Evolutionary conservation across 2,113 vertebrate species (phyloP).

Genomic region (Brienomyrus longianalis): DNA sequence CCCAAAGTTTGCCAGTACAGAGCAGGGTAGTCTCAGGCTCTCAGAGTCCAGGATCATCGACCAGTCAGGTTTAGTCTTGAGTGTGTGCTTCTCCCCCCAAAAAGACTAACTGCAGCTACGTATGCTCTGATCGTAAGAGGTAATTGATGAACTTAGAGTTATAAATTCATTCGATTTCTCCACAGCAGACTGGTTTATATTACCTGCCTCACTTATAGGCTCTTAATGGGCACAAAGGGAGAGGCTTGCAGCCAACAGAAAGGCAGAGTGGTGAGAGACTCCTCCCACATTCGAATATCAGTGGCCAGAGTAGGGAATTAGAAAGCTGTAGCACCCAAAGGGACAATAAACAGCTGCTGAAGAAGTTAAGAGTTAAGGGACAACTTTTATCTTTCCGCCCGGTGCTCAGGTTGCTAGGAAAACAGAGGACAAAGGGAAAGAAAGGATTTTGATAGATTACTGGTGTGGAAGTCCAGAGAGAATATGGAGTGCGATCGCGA

Average conservation of each 20-base stretch:
- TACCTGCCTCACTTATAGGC: background rate
- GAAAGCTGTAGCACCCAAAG: background rate
- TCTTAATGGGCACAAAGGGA: background rate
- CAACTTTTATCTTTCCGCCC: background rate
- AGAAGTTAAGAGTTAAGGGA: background rate
- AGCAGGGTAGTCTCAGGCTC: background rate
- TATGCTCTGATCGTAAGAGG: background rate
- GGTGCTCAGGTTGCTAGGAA: background rate
- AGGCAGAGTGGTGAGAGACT: background rate
- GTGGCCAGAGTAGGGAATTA: background rate
- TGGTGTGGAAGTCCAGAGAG: background rate
- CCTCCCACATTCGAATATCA: background rate
- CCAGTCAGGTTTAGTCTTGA: background rate
- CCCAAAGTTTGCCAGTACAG: background rate
- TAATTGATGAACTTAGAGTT: background rate
- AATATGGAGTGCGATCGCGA: background rate
- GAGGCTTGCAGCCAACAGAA: background rate
- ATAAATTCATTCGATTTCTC: background rate
- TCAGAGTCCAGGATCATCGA: background rate
- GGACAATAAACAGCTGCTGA: background rate
- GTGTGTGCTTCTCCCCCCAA: background rate
- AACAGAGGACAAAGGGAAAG: background rate
- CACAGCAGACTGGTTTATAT: background rate
- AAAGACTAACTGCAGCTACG: background rate
- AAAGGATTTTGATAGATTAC: background rate